A percentile compares a stretch with the other conserved stretches of the same genome.
These are phyloP conservation scores for Alitta virens DNA, from an alignment of 2,888 invertebrate species.

Conservation along the genomic window DNA sequence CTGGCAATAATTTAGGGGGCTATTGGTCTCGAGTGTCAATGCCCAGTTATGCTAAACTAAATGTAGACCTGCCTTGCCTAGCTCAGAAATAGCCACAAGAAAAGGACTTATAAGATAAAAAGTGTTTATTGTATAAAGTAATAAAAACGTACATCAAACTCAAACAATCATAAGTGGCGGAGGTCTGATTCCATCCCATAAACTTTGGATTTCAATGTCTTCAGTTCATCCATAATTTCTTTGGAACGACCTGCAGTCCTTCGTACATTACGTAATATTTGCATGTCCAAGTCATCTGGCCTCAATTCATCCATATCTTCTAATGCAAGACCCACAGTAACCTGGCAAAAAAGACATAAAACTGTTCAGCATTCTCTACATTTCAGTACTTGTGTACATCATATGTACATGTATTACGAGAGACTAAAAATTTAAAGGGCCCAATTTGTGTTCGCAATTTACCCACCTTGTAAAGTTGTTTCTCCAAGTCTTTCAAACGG, in stretches of 20 bases:
- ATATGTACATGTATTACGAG: too few species aligned
- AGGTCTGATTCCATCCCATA: conserved; percentile 56
- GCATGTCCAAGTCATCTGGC: conserved; percentile 55
- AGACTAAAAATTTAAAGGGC: too few species aligned
- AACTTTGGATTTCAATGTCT: conserved; percentile 55
- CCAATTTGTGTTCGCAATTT: too few species aligned
- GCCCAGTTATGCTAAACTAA: too few species aligned
- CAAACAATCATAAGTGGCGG: conserved; percentile 46
- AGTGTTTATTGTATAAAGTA: too few species aligned
- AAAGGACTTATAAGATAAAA: too few species aligned
- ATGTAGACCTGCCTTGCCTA: too few species aligned
- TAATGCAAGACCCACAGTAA: conserved; percentile 44
- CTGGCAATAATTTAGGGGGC: too few species aligned
- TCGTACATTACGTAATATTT: conserved; percentile 52
- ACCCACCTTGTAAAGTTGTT: conserved; percentile 54
- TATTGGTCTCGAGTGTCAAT: too few species aligned
- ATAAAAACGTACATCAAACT: too few species aligned
- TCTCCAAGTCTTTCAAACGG: conserved; percentile 55
- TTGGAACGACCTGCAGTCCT: conserved; percentile 52
- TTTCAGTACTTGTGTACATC: too few species aligned
- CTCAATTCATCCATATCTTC: conserved; percentile 41
- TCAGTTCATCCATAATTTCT: conserved; percentile 52
- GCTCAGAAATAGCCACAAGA: too few species aligned
- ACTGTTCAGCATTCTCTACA: background rate
- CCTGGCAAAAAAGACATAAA: conserved; percentile 31